These are phyloP conservation scores for Rutpela maculata DNA, from an alignment of 2,888 invertebrate genomes.

Conservation along the genomic window DNA sequence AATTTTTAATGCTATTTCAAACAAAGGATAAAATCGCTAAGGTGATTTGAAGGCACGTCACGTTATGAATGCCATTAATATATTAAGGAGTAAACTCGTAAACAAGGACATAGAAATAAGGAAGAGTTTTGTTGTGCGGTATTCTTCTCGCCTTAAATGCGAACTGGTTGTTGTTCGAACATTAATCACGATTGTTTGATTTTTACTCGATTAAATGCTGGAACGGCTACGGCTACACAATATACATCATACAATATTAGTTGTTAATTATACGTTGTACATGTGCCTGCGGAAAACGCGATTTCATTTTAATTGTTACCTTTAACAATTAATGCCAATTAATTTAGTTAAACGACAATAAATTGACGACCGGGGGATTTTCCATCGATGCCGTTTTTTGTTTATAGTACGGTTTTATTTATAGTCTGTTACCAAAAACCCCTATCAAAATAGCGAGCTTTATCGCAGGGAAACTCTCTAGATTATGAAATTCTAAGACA, in stretches of 20 bases:
- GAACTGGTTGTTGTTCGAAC: slow-evolving; percentile 26
- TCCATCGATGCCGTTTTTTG: too few relatives aligned
- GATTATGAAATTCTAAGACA: too few relatives aligned
- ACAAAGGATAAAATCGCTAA: slow-evolving; percentile 33
- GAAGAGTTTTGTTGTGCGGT: slow-evolving; percentile 35
- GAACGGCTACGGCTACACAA: background rate
- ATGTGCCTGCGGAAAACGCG: background rate
- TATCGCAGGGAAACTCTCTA: too few relatives aligned
- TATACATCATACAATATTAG: too few relatives aligned
- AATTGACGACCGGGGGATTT: too few relatives aligned
- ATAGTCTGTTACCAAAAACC: too few relatives aligned
- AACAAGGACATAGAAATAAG: slow-evolving; percentile 50
- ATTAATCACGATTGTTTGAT: background rate
- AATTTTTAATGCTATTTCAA: slow-evolving; percentile 30
- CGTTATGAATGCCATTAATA: slow-evolving; percentile 39
- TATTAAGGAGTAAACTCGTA: slow-evolving; percentile 43
- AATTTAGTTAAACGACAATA: too few relatives aligned
- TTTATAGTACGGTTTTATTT: too few relatives aligned
- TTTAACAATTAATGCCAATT: too few relatives aligned
- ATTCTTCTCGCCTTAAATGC: slow-evolving; percentile 27
- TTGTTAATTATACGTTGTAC: background rate
- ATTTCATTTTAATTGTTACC: background rate
- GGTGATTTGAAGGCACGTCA: slow-evolving; percentile 36
- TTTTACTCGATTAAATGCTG: background rate
- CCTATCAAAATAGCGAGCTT: too few relatives aligned